phyloP scores from a whole-genome alignment of 2,113 vertebrate species.

The Orycteropus afer region DNA sequence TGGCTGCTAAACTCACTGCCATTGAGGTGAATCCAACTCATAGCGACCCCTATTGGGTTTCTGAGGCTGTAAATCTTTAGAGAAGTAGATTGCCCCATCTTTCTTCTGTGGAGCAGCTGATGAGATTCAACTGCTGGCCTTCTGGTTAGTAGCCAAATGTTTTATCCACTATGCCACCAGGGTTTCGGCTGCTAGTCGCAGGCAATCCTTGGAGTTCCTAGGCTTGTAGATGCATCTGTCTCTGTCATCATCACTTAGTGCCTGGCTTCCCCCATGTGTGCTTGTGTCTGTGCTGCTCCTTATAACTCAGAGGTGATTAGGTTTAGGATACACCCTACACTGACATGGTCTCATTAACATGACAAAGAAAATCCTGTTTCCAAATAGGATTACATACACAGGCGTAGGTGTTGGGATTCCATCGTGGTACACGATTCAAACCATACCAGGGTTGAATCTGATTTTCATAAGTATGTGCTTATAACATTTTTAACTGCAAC shows the following conservation, averaged over 20 bases:
- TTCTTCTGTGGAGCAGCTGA: background rate
- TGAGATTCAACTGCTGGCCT: background rate
- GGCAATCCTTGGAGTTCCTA: background rate
- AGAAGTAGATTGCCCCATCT: background rate
- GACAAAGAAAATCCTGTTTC: background rate
- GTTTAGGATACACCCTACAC: background rate
- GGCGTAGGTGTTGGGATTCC: background rate
- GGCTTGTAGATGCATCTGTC: background rate
- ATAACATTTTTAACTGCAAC: background rate
- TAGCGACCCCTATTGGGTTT: background rate
- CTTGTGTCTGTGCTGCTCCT: background rate
- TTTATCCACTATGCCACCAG: background rate
- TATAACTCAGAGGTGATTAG: background rate
- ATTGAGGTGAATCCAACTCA: too few relatives aligned
- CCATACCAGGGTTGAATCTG: background rate
- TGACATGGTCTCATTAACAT: background rate
- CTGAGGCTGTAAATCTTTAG: background rate
- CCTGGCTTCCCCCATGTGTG: background rate
- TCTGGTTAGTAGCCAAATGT: background rate
- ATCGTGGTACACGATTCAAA: background rate
- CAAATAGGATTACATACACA: background rate
- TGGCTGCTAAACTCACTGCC: too few relatives aligned
- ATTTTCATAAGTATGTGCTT: background rate
- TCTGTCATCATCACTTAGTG: background rate
- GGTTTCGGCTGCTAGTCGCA: background rate